A percentile compares a stretch with the other conserved stretches of the same genome.
phyloP scores from a whole-genome alignment of 2,113 vertebrate genomes.

The Promerops cafer region DNA sequence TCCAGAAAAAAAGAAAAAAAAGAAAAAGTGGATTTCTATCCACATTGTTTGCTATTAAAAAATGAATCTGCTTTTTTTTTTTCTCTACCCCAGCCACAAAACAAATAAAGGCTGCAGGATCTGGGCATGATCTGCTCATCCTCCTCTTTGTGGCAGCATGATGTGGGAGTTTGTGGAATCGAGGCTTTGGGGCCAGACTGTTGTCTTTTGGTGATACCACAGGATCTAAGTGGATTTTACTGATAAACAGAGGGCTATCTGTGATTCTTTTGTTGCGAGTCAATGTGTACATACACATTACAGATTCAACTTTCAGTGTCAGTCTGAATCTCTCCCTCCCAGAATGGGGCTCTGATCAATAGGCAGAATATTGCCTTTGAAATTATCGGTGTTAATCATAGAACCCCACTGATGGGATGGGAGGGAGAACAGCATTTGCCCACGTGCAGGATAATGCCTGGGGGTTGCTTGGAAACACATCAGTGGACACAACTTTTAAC shows the following conservation, averaged over 20 bases:
- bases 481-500: neutral
- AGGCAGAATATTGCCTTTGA: neutral
- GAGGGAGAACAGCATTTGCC: neutral
- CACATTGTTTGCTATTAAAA: neutral
- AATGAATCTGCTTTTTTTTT: neutral
- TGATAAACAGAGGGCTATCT: neutral
- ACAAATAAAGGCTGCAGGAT: neutral
- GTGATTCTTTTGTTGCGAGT: neutral
- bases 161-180: neutral
- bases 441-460: neutral
- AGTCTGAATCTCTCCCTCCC: neutral
- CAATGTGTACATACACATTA: neutral
- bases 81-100: no score
- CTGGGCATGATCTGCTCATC: neutral
- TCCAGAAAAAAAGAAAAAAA: neutral
- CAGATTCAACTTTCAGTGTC: neutral
- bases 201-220: neutral
- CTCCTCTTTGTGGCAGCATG: neutral
- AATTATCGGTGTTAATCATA: neutral
- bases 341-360: neutral
- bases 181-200: neutral
- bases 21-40: neutral
- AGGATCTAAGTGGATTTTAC: neutral
- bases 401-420: neutral
- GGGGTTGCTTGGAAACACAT: neutral